These are phyloP conservation scores for Gerris buenoi DNA, from an alignment of 1,140 invertebrate species.

Conservation along the genomic window DNA sequence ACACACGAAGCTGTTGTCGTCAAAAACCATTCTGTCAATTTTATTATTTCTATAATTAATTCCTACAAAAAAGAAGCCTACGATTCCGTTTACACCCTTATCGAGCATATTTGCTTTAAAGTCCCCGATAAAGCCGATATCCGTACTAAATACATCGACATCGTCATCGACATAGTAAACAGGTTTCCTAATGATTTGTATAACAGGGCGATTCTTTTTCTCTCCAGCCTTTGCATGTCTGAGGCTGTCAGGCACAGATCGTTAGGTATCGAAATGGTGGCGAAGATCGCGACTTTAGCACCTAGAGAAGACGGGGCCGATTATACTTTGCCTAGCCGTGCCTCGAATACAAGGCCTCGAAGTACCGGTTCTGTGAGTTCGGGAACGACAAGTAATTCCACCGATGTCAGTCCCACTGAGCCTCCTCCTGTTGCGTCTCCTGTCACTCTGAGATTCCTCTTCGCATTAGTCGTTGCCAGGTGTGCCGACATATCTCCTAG, in stretches of 20 bases:
- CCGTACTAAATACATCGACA: slow-evolving; percentile 35
- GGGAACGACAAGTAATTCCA: background rate
- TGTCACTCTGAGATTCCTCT: slow-evolving; percentile 31
- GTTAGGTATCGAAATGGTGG: slow-evolving; percentile 40
- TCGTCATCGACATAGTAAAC: slow-evolving; percentile 35
- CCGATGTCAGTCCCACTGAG: background rate
- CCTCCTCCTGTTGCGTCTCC: slow-evolving; percentile 22
- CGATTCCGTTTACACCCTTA: slow-evolving; percentile 31
- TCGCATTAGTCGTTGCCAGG: slow-evolving; percentile 35
- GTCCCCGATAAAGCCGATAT: slow-evolving; percentile 42
- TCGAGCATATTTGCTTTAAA: slow-evolving; percentile 41
- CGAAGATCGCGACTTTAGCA: slow-evolving; percentile 30
- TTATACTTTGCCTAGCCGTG: background rate
- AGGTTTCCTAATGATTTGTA: slow-evolving; percentile 29
- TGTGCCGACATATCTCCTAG: slow-evolving; percentile 39
- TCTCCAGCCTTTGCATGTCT: slow-evolving; percentile 35
- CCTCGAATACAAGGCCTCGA: background rate
- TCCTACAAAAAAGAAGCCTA: slow-evolving; percentile 29
- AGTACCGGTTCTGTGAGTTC: background rate
- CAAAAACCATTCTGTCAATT: slow-evolving; percentile 35
- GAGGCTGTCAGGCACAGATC: slow-evolving; percentile 34
- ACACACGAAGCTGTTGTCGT: slow-evolving; percentile 29
- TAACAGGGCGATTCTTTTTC: slow-evolving; percentile 32
- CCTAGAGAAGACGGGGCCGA: background rate
- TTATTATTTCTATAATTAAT: slow-evolving; percentile 34